A percentile compares a stretch with the other conserved stretches of the same genome.
Conservation (phyloP, 53 echinoderm and acorn worm genomes). For the Echinarachnius parma region DNA sequence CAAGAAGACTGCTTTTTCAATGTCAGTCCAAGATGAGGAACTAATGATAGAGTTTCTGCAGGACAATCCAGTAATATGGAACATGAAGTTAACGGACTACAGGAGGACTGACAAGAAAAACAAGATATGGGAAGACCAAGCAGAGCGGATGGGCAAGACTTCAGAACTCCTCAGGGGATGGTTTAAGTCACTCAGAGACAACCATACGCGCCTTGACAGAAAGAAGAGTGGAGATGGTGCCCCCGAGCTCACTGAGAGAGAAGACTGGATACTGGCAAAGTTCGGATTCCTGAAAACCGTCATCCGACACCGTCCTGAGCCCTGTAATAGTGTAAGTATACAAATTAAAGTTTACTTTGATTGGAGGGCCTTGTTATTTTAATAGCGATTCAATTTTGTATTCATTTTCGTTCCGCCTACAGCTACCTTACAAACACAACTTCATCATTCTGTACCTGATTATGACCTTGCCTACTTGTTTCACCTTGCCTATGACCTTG, state of each 20-base stretch:
- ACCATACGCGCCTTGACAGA: conserved; percentile 46
- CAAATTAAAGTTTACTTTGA: background rate
- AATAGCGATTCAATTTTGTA: background rate
- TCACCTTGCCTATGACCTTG: too few relatives aligned
- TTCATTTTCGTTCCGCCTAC: too few relatives aligned
- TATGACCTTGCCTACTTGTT: background rate
- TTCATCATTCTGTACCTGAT: too few relatives aligned
- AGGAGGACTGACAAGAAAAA: conserved; percentile 26
- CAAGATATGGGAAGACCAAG: conserved; percentile 38
- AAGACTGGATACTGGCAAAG: conserved; percentile 48
- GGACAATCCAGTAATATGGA: conserved; percentile 20
- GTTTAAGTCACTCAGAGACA: conserved; percentile 52
- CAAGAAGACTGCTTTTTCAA: conserved; percentile 8
- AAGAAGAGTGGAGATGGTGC: conserved; percentile 52
- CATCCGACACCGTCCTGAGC: conserved; percentile 39
- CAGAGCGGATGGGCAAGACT: conserved; percentile 37
- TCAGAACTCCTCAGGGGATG: conserved; percentile 37
- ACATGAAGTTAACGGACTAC: conserved; percentile 31
- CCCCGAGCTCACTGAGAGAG: conserved; percentile 45
- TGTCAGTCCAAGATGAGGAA: conserved; percentile 30
- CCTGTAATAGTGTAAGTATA: conserved; percentile 42
- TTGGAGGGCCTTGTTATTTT: background rate
- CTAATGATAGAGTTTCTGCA: conserved; percentile 17
- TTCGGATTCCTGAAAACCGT: conserved; percentile 41
- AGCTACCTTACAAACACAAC: too few relatives aligned